phyloP scores from a whole-genome alignment of 2,113 vertebrate genomes.

The Penelope pileata region DNA sequence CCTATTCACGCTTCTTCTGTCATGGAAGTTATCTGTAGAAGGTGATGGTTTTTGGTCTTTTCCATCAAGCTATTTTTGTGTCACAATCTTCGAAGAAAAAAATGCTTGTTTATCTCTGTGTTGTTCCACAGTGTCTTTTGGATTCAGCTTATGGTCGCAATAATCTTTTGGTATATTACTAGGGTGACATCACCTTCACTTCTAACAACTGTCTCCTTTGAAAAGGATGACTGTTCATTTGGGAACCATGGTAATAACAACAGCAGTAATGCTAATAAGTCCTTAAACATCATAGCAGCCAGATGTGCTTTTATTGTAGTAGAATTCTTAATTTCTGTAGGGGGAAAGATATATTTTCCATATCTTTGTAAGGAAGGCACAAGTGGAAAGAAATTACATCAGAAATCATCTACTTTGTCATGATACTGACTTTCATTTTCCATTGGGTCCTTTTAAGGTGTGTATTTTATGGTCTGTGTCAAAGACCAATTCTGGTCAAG shows the following conservation, averaged over 20 bases:
- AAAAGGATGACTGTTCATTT: background rate
- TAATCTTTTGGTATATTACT: background rate
- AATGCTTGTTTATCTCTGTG: slow-evolving; percentile 7
- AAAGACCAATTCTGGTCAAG: slow-evolving; percentile 78
- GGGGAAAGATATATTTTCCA: background rate
- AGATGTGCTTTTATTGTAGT: slow-evolving; percentile 16
- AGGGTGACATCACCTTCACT: background rate
- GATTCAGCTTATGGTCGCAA: background rate
- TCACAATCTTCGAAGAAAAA: slow-evolving; percentile 47
- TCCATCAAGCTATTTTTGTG: background rate
- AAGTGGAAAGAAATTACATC: slow-evolving; percentile 47
- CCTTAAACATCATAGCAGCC: background rate
- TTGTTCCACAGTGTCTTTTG: slow-evolving; percentile 9
- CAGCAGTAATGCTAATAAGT: background rate
- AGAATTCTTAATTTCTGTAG: slow-evolving; percentile 47
- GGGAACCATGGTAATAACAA: background rate
- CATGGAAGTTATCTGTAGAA: background rate
- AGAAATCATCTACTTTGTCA: slow-evolving; percentile 74
- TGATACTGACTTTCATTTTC: slow-evolving; percentile 76
- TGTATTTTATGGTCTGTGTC: slow-evolving; percentile 78
- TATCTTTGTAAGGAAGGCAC: slow-evolving; percentile 40
- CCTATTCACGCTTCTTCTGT: background rate
- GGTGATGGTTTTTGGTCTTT: background rate
- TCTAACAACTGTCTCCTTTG: background rate
- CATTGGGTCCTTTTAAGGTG: slow-evolving; percentile 72